Evolutionary conservation across 1,140 invertebrate species (phyloP), one percentile per base, ranked within the genome.

Genomic region (Cotesia vestalis): DNA sequence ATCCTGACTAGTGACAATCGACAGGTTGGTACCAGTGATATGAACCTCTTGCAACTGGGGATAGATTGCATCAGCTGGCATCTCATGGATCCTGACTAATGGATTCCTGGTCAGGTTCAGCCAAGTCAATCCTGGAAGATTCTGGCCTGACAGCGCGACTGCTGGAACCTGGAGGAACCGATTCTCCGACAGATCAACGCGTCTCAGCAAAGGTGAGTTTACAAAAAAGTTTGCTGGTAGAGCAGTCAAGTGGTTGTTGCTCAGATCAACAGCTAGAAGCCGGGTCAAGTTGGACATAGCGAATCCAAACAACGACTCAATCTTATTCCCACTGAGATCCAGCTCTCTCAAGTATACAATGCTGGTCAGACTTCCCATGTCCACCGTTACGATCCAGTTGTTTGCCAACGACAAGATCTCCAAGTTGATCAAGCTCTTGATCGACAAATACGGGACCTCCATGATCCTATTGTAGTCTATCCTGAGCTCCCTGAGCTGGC

Each of bases 31-130:
- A 20, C 90, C 89, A 59, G 91, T 92, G 68, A 96, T 92, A 78
- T 94, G 91, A 6, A 97, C 88, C 82, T 95, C 93, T 81, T 94
- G 91, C 0, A 96, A 87, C 9, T 90, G 83, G n/a, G 92, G 91
- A 82, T 92, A 91, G 77, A 87, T 89, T 51, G 90, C 88, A 5
- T 89, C 88, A 1, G 90, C 89, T 62, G 89, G 88, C 74, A 90
- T 84, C 79, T 93, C 92, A 76, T 93, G 89, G 59, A 95, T 91
- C 64, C 90, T 89, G 1, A 90, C 87, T 59, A 97, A 85, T 0
- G 94, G 93, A 86, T 97, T 97, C 1, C 90, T 90, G 4, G 94
- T 95, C 38, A 97, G 85, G 79, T 95, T 95, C 0, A 97, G 83
- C 88, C 91, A 92, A 1, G 89, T 89, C 0, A 96, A 78, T 2